Evolutionary conservation across 2,888 invertebrate species (phyloP), one percentile per base, ranked within the genome.

Genomic region (Celastrina argiolus): DNA sequence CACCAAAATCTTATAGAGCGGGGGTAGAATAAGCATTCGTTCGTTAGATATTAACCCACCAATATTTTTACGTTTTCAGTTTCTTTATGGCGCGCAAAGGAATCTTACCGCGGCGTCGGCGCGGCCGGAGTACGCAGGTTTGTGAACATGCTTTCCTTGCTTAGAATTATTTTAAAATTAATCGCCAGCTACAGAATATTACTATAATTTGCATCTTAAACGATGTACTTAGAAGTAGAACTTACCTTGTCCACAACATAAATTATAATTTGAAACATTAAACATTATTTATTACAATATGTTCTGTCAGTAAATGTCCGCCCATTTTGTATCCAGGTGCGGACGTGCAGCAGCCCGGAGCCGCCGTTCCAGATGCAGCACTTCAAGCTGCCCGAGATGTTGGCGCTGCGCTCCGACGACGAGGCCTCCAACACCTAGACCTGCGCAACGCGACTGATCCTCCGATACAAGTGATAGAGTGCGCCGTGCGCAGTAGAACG

Each of bases 31-130:
- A n/a, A n/a, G n/a, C n/a, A n/a, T n/a, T n/a, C n/a, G n/a, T n/a
- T n/a, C n/a, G n/a, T n/a, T n/a, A n/a, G n/a, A n/a, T n/a, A n/a
- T n/a, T n/a, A n/a, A n/a, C n/a, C n/a, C n/a, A n/a, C n/a, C n/a
- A n/a, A n/a, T n/a, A 6, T 28, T 4, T 18, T 18, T 0, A 4
- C 31, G 6, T 18, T 31, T 56, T 36, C 77, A 92, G 96, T 63
- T 96, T 96, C 84, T 97, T 96, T 85, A 97, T 97, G 97, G 96
- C 96, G 16, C 92, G 97, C 70, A 96, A 96, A 80, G 96, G 96
- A 2, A 96, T 96, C 66, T 82, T 97, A 70, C 96, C 96, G 56
- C 92, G 94, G 74, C 94, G 97, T 71, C 94, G 96, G 75, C 92
- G 96, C 14, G 96, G 96, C 0, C 93, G 96, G 39, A 95, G 94